Evolutionary conservation across 2,113 vertebrate species (phyloP), one percentile per base, ranked within the genome.

Genomic region (Pseudopipra pipra): DNA sequence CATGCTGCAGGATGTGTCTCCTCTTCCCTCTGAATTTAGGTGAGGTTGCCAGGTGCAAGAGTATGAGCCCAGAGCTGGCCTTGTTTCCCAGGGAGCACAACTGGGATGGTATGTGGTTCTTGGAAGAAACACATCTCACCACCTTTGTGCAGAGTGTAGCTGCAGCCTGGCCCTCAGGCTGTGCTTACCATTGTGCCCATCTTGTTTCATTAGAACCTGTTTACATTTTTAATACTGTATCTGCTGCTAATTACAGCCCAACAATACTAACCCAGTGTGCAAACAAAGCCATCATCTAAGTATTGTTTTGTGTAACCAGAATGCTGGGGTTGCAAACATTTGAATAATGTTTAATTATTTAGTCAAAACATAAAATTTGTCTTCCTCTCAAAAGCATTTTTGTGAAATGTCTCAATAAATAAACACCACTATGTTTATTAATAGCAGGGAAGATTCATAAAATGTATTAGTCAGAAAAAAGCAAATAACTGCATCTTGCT

Each of bases 291-390:
- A 54, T 87, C 79, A 92, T 94, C 95, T 85, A 95, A 82, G 65
- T 81, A 92, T 87, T 96, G 88, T 96, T 97, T 95, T 93, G 49
- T 77, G 65, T 73, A 96, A 96, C 76, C 54, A 58, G 83, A 93
- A 84, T 56, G 68, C 79, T 86, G 52, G 82, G 39, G 67, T 93
- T 85, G 83, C 55, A 86, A 92, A 77, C 21, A 87, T 96, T 97
- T 96, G 86, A 92, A 84, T 97, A 85, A 81, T 82, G 70, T 85
- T 96, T 87, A 92, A 96, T 96, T 95, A 95, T 96, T 96, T 91
- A 94, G 82, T 54, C 79, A 84, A 73, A 96, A 93, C 90, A 96
- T 84, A 84, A 89, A 90, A 94, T 85, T 87, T 79, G 49, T 89
- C 73, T 92, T 80, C 86, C n/a, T 86, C 68, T 94, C 89, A 73